Base-by-base conservation (phyloP, 2,888 invertebrate species). In the Villa cingulata region DNA sequence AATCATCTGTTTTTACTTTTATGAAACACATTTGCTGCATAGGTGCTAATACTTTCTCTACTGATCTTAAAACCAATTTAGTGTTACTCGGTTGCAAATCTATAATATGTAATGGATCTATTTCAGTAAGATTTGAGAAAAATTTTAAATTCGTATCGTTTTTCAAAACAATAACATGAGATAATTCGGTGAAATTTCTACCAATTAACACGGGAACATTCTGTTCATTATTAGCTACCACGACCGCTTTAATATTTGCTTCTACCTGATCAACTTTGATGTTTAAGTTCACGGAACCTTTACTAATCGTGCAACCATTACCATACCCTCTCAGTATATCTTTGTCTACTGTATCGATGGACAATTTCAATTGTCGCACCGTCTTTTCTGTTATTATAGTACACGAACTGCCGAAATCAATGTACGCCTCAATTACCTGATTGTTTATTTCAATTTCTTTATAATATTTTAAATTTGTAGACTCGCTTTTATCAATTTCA, bases 201-300 rank as follows among this genome's bases (percentile, higher is more conserved):
- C 45, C 45, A 15, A 45, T 29, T 10, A 48, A 37, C 3, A 45
- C 37, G 16, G 45, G 41, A 7, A 48, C 20, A 34, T 48, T 41
- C 32, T 48, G 48, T 15, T 44, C 41, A 4, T 37, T 12, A 18
- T 48, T 41, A 2, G 27, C 18, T 2, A 48, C 45, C 12, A 48
- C 48, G 38, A 39, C 2, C n/a, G n/a, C n/a, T n/a, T n/a, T n/a
- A n/a, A n/a, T n/a, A n/a, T n/a, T n/a, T n/a, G n/a, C n/a, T n/a
- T 23, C 29, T 18, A 45, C 19, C 9, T 45, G 14, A n/a, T 48
- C 48, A 37, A 48, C 16, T 38, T 45, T 23, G 12, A 48, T 23
- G 18, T 43, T 27, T 27, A 18, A 29, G n/a, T 15, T 9, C 1
- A 34, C 18, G 5, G 34, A 36, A 15, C 34, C 44, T 15, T 19